Percentiles rank a stretch among this genome's conserved stretches.
These are phyloP conservation scores for Poeciliopsis infans DNA, from an alignment of 2,797 vertebrate species.

Conservation along the genomic window DNA sequence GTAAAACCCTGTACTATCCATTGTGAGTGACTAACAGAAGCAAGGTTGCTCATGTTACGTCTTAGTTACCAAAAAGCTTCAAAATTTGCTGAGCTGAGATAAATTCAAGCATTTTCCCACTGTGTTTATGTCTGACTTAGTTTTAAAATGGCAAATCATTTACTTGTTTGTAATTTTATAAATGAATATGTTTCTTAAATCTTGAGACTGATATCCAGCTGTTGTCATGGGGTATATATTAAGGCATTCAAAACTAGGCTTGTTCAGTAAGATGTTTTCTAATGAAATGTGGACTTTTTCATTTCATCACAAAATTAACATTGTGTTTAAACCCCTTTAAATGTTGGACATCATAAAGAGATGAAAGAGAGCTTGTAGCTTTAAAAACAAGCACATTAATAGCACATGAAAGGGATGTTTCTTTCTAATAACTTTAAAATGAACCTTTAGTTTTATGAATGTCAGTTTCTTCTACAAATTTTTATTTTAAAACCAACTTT, in stretches of 20 bases:
- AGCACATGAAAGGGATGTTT: slow-evolving; percentile 22
- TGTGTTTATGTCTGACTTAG: not conserved
- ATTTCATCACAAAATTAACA: slow-evolving; percentile 35
- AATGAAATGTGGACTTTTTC: slow-evolving; percentile 17
- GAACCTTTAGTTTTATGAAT: not conserved
- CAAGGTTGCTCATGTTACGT: not conserved
- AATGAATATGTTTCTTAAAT: slow-evolving; percentile 63
- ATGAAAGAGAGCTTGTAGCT: slow-evolving; percentile 29
- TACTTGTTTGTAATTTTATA: slow-evolving; percentile 53
- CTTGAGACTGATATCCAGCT: slow-evolving; percentile 47
- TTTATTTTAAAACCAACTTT: not conserved
- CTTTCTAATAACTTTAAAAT: not conserved
- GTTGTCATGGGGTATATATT: slow-evolving; percentile 49
- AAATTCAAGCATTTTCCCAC: slow-evolving; percentile 10
- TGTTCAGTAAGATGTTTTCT: slow-evolving; percentile 28
- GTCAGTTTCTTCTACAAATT: not conserved
- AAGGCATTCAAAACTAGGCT: slow-evolving; percentile 26
- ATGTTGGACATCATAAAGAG: slow-evolving; percentile 18
- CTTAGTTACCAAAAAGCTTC: not conserved
- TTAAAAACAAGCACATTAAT: slow-evolving; percentile 27
- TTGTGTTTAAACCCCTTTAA: slow-evolving; percentile 26
- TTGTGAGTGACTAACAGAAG: not conserved
- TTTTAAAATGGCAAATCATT: slow-evolving; percentile 49
- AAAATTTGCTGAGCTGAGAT: not conserved
- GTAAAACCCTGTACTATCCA: not conserved